Conservation (phyloP, 2,797 vertebrate genomes). For the Poecile montanus region DNA sequence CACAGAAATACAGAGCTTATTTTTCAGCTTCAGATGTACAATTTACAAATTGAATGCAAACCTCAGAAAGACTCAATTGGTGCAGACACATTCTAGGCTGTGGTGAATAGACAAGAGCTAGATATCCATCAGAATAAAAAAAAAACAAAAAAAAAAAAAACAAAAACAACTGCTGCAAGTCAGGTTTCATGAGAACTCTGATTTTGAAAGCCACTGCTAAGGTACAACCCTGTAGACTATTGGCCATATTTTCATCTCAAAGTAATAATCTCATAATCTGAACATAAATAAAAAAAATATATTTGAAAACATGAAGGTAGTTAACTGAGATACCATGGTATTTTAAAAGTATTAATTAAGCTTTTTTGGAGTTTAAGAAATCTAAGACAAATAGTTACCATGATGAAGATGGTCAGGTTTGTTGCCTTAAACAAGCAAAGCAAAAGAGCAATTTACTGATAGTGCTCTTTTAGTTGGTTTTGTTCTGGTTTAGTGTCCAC, state of each 20-base stretch:
- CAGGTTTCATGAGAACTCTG: not conserved
- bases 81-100: not conserved
- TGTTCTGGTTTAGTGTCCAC: accelerated
- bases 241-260: not conserved
- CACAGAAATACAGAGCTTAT: conserved; percentile 43
- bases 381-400: not conserved
- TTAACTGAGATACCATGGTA: not conserved
- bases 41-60: conserved; percentile 32
- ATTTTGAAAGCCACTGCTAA: not conserved
- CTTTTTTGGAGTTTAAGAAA: not conserved
- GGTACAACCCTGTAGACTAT: not conserved
- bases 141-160: not conserved
- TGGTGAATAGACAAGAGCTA: not conserved
- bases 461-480: not conserved
- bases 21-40: conserved; percentile 35
- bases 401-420: not conserved
- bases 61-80: not conserved
- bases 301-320: not conserved
- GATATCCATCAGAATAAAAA: not conserved
- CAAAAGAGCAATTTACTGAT: not conserved
- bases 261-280: not conserved
- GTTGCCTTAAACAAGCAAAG: not conserved
- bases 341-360: not conserved
- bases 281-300: not conserved
- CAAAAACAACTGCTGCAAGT: not conserved